Base-by-base conservation (phyloP, 1,140 invertebrate genomes). In the Zaprionus kolodkinae region DNA sequence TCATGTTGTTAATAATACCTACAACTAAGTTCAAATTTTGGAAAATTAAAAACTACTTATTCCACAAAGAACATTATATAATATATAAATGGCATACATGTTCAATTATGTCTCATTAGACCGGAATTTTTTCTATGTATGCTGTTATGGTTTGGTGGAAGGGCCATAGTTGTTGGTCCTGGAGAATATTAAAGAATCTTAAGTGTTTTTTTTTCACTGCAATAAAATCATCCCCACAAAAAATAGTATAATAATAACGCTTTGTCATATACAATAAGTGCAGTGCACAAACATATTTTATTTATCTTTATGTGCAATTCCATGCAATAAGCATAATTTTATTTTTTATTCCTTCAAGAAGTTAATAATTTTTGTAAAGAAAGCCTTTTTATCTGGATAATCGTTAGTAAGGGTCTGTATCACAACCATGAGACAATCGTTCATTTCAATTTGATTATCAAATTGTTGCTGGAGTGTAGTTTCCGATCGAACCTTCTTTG, bases 331-430 rank as follows among this genome's bases (percentile, higher is more conserved):
- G 21, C 21, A 21, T 21, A 21, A 21, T 21, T 21, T 21, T 21
- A 21, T 13, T 35, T 36, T 35, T 73, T 79, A 89, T 60, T 82
- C 80, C 33, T 88, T 92, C n/a, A 95, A 80, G 21, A 94, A 93
- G 62, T 95, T 93, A 15, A 94, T 72, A 67, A 95, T 93, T 91
- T 94, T 94, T 6, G 74, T 80, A 59, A 95, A 93, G 70, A 93
- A 88, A 10, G 91, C 78, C 67, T 93, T 91, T 11, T 94, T 92
- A 21, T 93, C 81, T 2, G 95, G 95, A 93, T 95, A 95, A 74
- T 95, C 94, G 15, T 80, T 81, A 59, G 91, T 81, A 1, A 95
- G 89, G 70, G 93, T 93, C 71, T 95, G 93, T 50, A 95, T 91
- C 27, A 95, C 92, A 45, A 93, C 89, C 56, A 92, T 92, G 2